Evolutionary conservation across 2,113 vertebrate species (phyloP).

Genomic region (Myotis brandtii): DNA sequence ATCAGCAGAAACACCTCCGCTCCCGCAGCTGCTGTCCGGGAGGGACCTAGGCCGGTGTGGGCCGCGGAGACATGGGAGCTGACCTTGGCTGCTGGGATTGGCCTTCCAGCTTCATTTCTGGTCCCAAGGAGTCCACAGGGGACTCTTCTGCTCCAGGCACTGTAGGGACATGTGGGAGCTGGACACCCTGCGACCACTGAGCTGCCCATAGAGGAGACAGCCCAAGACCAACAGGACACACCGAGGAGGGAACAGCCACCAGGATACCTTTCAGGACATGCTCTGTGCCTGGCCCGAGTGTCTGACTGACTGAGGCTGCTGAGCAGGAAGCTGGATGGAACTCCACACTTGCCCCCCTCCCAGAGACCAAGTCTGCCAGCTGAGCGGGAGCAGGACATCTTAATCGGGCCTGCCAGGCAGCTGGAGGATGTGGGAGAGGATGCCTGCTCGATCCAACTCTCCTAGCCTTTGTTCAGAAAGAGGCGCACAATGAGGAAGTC

Average conservation of each 20-base stretch:
- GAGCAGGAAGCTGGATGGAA: background rate
- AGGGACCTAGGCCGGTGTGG: background rate
- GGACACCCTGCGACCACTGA: background rate
- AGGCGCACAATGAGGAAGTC: conserved; percentile 65
- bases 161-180: background rate
- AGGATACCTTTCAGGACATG: fast-evolving
- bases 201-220: background rate
- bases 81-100: background rate
- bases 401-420: background rate
- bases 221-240: fast-evolving
- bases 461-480: conserved; percentile 72
- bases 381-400: fast-evolving
- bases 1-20: too few species aligned
- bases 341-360: fast-evolving
- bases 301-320: background rate
- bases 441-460: background rate
- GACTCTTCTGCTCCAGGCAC: fast-evolving
- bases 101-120: background rate
- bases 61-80: fast-evolving
- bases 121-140: background rate
- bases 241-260: fast-evolving
- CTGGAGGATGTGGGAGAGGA: conserved; percentile 37
- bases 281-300: background rate
- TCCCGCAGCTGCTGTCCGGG: fast-evolving
- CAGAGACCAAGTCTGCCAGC: fast-evolving